These are phyloP conservation scores for Hedychridium roseum DNA, from an alignment of 2,888 invertebrate species.

Conservation along the genomic window DNA sequence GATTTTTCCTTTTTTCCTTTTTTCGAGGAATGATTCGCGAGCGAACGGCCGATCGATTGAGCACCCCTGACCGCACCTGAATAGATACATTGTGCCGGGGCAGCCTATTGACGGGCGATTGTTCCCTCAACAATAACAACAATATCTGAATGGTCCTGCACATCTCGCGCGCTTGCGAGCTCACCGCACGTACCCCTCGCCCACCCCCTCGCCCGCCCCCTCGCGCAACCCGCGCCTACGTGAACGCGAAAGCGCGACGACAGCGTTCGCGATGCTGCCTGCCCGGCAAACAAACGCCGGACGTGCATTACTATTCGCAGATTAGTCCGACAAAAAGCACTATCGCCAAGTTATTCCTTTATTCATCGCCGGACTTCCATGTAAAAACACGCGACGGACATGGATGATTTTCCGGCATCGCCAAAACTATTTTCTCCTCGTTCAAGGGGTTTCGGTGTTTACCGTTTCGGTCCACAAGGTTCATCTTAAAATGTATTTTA, in stretches of 20 bases:
- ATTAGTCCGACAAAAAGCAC: too few relatives aligned
- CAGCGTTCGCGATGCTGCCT: neutral
- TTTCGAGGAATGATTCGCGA: conserved; percentile 28
- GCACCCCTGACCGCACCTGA: conserved; percentile 62
- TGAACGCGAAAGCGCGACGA: conserved; percentile 5
- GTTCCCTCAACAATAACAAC: conserved; percentile 64
- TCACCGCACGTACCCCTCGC: conserved; percentile 46
- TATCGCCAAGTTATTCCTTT: too few relatives aligned
- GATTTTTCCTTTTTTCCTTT: neutral
- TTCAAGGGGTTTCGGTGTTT: too few relatives aligned
- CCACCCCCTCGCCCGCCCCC: conserved; percentile 36
- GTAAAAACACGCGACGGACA: too few relatives aligned
- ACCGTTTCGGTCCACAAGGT: too few relatives aligned
- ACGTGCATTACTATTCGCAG: too few relatives aligned
- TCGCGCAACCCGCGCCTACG: conserved; percentile 14
- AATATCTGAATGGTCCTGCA: conserved; percentile 62
- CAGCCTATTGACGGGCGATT: conserved; percentile 63
- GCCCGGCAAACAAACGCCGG: too few relatives aligned
- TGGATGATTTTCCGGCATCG: too few relatives aligned
- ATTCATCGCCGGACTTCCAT: too few relatives aligned
- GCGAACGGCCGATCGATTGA: conserved; percentile 50
- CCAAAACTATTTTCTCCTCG: too few relatives aligned
- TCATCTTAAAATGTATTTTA: too few relatives aligned
- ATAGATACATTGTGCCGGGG: conserved; percentile 63
- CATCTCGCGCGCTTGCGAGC: conserved; percentile 56